These are phyloP conservation scores for Mnemiopsis leidyi DNA, from an alignment of 37 sponge, comb jelly and placozoan genomes.

Conservation along the genomic window DNA sequence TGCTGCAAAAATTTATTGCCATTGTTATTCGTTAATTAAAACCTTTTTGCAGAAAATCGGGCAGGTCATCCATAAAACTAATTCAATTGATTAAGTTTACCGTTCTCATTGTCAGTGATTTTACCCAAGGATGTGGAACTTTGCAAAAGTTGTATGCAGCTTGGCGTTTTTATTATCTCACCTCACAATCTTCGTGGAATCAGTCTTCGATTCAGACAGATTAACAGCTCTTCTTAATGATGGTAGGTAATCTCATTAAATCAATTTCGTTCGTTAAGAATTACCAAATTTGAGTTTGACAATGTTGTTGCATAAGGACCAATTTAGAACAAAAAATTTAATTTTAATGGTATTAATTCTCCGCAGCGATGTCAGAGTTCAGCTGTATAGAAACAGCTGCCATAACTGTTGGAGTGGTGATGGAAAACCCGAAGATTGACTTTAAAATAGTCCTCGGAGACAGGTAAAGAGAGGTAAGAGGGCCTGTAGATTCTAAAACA, in stretches of 20 bases:
- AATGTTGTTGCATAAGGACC: not conserved
- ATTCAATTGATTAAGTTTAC: too few species aligned
- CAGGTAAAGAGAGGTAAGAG: constrained; percentile 22
- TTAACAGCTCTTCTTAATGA: not conserved
- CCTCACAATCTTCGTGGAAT: not conserved
- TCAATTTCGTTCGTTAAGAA: not conserved
- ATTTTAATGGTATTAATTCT: too few species aligned
- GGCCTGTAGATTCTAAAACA: not conserved
- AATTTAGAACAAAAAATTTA: too few species aligned
- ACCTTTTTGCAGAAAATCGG: too few species aligned
- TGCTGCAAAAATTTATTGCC: too few species aligned
- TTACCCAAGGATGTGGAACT: too few species aligned
- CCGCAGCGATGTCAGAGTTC: not conserved
- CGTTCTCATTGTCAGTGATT: too few species aligned
- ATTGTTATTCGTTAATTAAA: too few species aligned
- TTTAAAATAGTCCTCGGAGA: not conserved
- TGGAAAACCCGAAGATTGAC: not conserved
- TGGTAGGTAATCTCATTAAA: not conserved
- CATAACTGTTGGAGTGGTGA: constrained; percentile 22
- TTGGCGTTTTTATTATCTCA: not conserved
- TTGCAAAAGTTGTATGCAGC: not conserved
- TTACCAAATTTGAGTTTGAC: not conserved
- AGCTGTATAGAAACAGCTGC: not conserved
- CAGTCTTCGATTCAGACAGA: not conserved
- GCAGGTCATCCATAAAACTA: too few species aligned